phyloP scores from a whole-genome alignment of 1,140 invertebrate species.

The Lepidostoma basale region DNA sequence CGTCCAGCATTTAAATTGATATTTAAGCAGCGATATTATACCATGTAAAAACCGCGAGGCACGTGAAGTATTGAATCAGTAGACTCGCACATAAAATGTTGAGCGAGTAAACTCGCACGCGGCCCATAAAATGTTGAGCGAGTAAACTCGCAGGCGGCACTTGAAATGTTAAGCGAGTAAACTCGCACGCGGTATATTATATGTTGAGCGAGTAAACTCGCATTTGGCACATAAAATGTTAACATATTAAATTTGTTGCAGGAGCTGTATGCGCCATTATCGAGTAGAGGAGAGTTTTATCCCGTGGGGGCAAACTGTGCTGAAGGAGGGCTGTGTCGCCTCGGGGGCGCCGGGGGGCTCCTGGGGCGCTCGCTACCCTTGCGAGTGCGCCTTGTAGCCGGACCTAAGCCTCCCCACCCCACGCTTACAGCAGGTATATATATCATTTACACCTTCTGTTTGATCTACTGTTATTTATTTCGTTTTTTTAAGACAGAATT shows the following conservation, averaged over 20 bases:
- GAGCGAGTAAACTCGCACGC: too few relatives aligned
- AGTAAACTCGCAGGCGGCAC: too few relatives aligned
- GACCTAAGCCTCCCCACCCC: constrained; percentile 58
- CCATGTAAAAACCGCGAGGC: too few relatives aligned
- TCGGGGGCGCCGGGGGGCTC: constrained; percentile 50
- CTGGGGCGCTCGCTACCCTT: constrained; percentile 55
- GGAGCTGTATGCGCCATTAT: constrained; percentile 66
- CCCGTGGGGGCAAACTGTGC: constrained; percentile 57
- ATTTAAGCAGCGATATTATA: too few relatives aligned
- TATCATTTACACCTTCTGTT: background rate
- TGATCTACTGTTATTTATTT: background rate
- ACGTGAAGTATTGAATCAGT: too few relatives aligned
- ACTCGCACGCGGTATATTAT: too few relatives aligned
- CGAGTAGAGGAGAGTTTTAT: constrained; percentile 66
- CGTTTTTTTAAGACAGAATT: background rate
- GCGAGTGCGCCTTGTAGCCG: constrained; percentile 60
- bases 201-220: too few relatives aligned
- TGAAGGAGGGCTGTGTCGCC: constrained; percentile 47
- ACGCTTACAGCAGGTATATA: constrained; percentile 41
- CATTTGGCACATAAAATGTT: too few relatives aligned
- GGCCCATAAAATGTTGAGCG: too few relatives aligned
- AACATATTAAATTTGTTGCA: constrained; percentile 49
- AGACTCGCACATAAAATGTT: too few relatives aligned
- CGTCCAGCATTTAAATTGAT: too few relatives aligned
- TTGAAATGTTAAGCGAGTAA: too few relatives aligned